Conservation (phyloP, 2,797 vertebrate species). For the Streptopelia turtur region DNA sequence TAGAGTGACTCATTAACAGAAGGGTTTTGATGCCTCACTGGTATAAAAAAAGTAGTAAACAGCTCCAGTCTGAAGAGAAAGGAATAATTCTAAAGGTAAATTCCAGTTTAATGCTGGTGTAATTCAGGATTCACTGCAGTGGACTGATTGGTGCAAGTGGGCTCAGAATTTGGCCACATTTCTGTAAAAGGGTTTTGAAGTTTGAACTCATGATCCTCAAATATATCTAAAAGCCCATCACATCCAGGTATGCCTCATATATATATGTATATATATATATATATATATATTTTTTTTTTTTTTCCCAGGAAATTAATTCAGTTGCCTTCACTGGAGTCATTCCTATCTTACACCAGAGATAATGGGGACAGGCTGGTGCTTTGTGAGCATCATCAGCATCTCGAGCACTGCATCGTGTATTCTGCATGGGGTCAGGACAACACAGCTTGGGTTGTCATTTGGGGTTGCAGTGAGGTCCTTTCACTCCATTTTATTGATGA, state of each 20-base stretch:
- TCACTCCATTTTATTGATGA: not conserved
- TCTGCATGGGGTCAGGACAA: not conserved
- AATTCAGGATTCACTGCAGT: not conserved
- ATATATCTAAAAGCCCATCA: not conserved
- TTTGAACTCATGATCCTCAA: not conserved
- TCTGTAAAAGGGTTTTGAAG: not conserved
- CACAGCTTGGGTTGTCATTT: rapidly evolving
- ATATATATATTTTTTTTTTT: no score
- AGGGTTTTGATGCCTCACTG: not conserved
- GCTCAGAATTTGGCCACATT: not conserved
- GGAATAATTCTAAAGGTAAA: not conserved
- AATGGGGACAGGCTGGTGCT: not conserved
- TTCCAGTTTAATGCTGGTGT: not conserved
- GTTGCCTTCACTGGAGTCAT: not conserved
- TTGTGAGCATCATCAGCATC: not conserved
- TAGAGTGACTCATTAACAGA: not conserved
- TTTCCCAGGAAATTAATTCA: not conserved
- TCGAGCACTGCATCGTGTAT: not conserved
- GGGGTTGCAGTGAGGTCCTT: not conserved
- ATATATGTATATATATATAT: no score
- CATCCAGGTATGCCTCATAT: not conserved
- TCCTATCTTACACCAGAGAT: not conserved
- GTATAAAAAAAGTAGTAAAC: not conserved
- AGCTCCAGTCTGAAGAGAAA: not conserved
- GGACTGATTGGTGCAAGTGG: not conserved